These are phyloP conservation scores for Bradypodion ventrale DNA, from an alignment of 2,797 vertebrate species.

Conservation along the genomic window DNA sequence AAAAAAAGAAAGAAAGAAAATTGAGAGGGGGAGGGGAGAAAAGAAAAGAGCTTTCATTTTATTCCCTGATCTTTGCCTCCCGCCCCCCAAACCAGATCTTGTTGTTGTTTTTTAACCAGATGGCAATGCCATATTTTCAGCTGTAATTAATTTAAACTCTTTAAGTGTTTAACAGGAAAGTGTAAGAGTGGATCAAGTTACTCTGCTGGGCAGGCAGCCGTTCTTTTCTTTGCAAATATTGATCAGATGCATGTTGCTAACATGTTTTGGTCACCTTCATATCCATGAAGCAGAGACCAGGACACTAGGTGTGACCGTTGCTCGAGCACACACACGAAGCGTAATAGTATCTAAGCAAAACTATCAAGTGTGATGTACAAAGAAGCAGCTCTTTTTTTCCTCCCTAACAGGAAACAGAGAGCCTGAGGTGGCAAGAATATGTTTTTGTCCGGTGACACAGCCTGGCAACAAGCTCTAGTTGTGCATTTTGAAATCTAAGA, in stretches of 20 bases:
- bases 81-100: conserved; percentile 69
- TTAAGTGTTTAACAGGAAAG: conserved; percentile 56
- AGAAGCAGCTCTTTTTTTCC: background rate
- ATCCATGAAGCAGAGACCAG: background rate
- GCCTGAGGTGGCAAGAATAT: conserved; percentile 36
- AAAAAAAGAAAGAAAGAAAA: conserved; percentile 40
- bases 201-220: conserved; percentile 29
- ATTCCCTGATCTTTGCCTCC: conserved; percentile 67
- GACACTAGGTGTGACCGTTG: conserved; percentile 6
- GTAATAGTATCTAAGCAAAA: too few relatives aligned
- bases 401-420: background rate
- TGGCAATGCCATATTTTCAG: conserved; percentile 71
- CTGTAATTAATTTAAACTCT: conserved; percentile 72
- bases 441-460: background rate
- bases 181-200: conserved; percentile 39
- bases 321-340: too few relatives aligned
- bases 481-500: background rate
- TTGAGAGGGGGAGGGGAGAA: background rate
- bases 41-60: conserved; percentile 59
- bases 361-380: background rate
- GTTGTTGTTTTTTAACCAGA: conserved; percentile 74
- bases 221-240: conserved; percentile 9
- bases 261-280: background rate
- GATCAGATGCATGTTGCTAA: background rate
- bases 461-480: conserved; percentile 3